Percentiles rank a stretch among this genome's conserved stretches.
phyloP scores from a whole-genome alignment of 2,113 vertebrate species.

The Promerops cafer region DNA sequence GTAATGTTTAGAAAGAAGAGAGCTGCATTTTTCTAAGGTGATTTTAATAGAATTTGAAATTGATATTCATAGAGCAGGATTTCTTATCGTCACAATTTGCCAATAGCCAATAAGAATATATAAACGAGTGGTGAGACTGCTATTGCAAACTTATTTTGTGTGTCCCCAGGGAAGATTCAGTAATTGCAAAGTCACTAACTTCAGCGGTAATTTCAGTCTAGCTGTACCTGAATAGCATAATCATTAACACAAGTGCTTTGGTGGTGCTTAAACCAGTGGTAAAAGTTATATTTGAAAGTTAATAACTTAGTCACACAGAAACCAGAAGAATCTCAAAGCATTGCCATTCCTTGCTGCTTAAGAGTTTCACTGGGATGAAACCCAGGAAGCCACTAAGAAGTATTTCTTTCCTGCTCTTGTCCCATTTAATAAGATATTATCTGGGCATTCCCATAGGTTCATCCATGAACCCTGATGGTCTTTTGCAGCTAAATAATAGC shows the following conservation, averaged over 20 bases:
- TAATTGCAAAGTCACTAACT: constrained; percentile 41
- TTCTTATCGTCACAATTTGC: constrained; percentile 21
- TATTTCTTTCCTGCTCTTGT: background rate
- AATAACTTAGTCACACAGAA: background rate
- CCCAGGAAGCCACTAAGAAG: background rate
- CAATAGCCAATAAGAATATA: background rate
- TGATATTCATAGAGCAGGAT: background rate
- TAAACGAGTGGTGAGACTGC: background rate
- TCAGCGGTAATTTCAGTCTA: constrained; percentile 3
- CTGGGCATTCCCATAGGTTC: background rate
- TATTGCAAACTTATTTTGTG: background rate
- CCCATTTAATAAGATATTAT: background rate
- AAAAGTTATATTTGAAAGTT: background rate
- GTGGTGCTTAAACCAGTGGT: background rate
- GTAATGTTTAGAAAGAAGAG: background rate
- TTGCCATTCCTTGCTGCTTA: background rate
- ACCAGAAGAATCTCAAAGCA: background rate
- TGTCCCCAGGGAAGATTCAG: background rate
- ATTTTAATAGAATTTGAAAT: constrained; percentile 39
- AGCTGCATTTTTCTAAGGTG: background rate
- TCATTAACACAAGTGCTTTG: constrained; percentile 12
- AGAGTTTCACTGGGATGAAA: background rate
- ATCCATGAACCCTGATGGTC: background rate
- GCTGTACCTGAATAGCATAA: background rate
- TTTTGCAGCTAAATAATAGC: background rate